A percentile compares a stretch with the other conserved stretches of the same genome.
Conservation (phyloP, 1,140 invertebrate genomes). For the Neoseiulus cucumeris region DNA sequence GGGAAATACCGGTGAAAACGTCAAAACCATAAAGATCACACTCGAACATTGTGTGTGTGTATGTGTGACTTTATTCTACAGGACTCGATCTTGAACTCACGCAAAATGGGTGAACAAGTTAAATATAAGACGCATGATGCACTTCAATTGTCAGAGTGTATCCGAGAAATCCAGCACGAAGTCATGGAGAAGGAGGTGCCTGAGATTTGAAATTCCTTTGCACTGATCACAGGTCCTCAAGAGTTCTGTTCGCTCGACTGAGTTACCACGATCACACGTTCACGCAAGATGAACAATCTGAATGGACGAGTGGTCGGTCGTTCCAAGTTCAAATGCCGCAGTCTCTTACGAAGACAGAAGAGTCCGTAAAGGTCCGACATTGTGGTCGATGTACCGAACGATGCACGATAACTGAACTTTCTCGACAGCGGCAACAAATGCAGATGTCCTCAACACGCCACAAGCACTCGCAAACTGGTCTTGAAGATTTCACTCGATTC, state of each 20-base stretch:
- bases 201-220: no score
- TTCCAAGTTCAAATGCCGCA: neutral
- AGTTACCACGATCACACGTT: neutral
- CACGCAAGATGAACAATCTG: neutral
- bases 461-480: neutral
- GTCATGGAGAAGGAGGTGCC: no score
- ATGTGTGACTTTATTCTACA: no score
- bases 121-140: no score
- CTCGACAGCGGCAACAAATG: neutral
- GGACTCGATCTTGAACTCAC: no score
- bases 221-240: no score
- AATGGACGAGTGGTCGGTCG: neutral
- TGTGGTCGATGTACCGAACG: neutral
- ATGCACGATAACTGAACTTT: neutral
- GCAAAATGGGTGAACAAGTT: no score
- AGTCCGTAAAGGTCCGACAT: constrained; percentile 6
- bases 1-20: no score
- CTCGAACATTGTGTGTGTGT: no score
- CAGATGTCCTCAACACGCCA: neutral
- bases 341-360: neutral
- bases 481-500: neutral
- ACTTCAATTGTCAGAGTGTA: no score
- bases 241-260: neutral
- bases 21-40: no score
- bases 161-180: no score